Conservation (phyloP, 2,113 vertebrate species). For the Sus scrofa region T2T-Sscrofa CM000824.6:208338001-208338500, state of each 20-base stretch:
- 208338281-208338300: neutral
- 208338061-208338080: neutral
- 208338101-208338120: neutral
- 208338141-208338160: neutral
- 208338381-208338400: neutral
- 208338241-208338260: neutral
- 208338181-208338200: neutral
- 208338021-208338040: neutral
- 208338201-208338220: neutral
- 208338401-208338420: neutral
- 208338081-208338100: neutral
- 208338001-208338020: neutral
- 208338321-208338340: neutral
- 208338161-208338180: neutral
- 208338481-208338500: neutral
- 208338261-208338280: neutral
- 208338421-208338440: neutral
- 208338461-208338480: neutral
- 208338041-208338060: neutral
- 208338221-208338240: neutral
- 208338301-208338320: neutral
- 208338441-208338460: neutral
- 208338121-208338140: neutral
- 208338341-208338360: neutral
- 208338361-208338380: neutral